Percentiles rank a stretch among this genome's conserved stretches.
These are phyloP conservation scores for Dreissena rostriformis DNA, from an alignment of 1,140 invertebrate species.

Conservation along the genomic window DNA sequence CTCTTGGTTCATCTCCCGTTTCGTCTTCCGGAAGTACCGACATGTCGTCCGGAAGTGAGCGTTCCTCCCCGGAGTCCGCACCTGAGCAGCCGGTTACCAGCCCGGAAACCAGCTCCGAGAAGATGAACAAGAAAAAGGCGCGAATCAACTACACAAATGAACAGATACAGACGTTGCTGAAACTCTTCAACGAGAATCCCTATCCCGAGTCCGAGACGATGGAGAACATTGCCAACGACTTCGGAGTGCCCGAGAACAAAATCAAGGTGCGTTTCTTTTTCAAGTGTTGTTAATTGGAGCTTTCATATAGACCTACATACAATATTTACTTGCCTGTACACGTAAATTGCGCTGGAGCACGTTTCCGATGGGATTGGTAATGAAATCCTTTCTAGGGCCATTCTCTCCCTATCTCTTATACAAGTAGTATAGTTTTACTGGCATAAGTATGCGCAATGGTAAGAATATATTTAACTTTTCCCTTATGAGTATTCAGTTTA, in stretches of 20 bases:
- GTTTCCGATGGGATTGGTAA: too few relatives aligned
- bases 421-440: too few relatives aligned
- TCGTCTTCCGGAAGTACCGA: conserved; percentile 48
- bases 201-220: conserved; percentile 69
- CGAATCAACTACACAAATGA: conserved; percentile 67
- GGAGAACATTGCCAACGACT: conserved; percentile 63
- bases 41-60: conserved; percentile 50
- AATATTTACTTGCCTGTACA: neutral
- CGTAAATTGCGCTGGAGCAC: too few relatives aligned
- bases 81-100: conserved; percentile 9
- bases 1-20: conserved; percentile 44
- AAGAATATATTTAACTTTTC: too few relatives aligned
- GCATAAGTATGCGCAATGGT: too few relatives aligned
- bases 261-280: conserved; percentile 61
- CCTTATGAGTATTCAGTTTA: too few relatives aligned
- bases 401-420: too few relatives aligned
- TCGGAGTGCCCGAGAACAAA: conserved; percentile 66
- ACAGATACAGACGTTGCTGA: conserved; percentile 65
- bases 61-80: conserved; percentile 23
- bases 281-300: neutral
- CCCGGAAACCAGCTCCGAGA: conserved; percentile 7
- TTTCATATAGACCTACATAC: neutral
- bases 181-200: conserved; percentile 68
- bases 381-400: too few relatives aligned
- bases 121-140: conserved; percentile 60